Base-by-base conservation (phyloP, 30 jellyfish, hydroid and myxozoan genomes). In the Aurelia sp. region DNA sequence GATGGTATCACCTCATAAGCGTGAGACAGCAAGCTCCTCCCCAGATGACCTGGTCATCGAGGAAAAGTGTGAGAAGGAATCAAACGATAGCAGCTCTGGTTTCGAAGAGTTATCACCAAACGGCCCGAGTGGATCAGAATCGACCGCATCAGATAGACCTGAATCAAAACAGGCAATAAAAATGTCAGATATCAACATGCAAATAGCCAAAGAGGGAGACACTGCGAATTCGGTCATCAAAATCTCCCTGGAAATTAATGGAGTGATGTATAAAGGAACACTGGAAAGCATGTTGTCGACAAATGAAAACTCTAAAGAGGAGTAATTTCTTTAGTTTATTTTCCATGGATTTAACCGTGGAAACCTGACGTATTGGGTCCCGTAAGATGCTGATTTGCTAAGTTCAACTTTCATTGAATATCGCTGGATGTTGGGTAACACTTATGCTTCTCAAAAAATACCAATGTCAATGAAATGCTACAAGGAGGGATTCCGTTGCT, bases 211-310 rank as follows among this genome's bases (percentile, higher is more conserved):
- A 41, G 93, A 84, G 48, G 61, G 50, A 13, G 82, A 76, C 18
- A 27, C 78, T 2, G 69, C 85, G 16, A 30, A 11, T 61, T 53
- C 81, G 0, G 57, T 53, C 73, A 79, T 91, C 89, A 70, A 86
- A 57, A 91, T 91, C 21, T 78, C 96, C 30, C 80, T 91, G 51
- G 98, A 91, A 64, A 82, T 91, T 23, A 92, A 81, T 27, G 98
- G 98, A 18, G 96, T 91, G 22, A 23, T 86, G 15, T 91, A 85
- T 68, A 85, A 87, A 65, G 98, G 98, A 65, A 55, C 86, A 27
- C 63, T 84, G 15, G 87, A 71, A 72, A 60, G 87, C 48, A 80
- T 17, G 33, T 0, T 80, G 13, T 12, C 89, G 11, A 31, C 40
- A 19, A 48, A 44, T 23, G 61, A n/a, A 30, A 78, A 78, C 58